Percentiles rank a stretch among this genome's conserved stretches.
These are phyloP conservation scores for Apis laboriosa DNA, from an alignment of 1,140 invertebrate species.

Conservation along the genomic window DNA sequence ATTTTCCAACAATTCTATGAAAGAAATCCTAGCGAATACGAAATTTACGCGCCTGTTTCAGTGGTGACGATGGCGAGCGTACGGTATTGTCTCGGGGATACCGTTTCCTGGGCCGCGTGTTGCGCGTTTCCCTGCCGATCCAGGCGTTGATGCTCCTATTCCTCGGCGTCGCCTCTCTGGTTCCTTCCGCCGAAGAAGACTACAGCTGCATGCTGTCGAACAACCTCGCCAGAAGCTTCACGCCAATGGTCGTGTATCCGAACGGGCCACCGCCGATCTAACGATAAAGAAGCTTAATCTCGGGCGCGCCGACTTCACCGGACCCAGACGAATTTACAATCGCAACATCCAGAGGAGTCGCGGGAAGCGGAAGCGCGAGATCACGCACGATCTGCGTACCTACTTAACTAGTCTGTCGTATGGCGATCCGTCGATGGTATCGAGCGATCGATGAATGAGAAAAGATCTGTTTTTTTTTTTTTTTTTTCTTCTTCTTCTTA, in stretches of 20 bases:
- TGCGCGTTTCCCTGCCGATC: slow-evolving; percentile 94
- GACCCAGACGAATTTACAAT: background rate
- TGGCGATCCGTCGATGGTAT: background rate
- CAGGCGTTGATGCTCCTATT: slow-evolving; percentile 94
- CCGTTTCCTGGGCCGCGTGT: slow-evolving; percentile 92
- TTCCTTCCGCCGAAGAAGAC: slow-evolving; percentile 92
- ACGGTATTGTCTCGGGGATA: slow-evolving; percentile 87
- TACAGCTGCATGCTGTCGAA: slow-evolving; percentile 91
- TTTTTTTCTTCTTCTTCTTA: background rate
- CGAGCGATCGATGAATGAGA: background rate
- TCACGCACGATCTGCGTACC: background rate
- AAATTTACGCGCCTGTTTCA: slow-evolving; percentile 70
- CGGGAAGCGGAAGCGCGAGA: slow-evolving; percentile 27
- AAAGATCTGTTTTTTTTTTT: background rate
- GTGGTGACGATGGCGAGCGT: slow-evolving; percentile 79
- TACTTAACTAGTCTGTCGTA: slow-evolving; percentile 31
- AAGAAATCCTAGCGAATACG: background rate
- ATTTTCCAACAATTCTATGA: background rate
- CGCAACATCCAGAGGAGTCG: background rate
- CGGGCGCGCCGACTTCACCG: slow-evolving; percentile 3
- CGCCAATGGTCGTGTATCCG: slow-evolving; percentile 92
- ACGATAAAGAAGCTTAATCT: slow-evolving; percentile 44
- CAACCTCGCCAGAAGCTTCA: slow-evolving; percentile 89
- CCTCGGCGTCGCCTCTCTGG: slow-evolving; percentile 92
- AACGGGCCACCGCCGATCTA: slow-evolving; percentile 94